Conservation (phyloP, 1,140 invertebrate species). For the Homarus americanus region DNA sequence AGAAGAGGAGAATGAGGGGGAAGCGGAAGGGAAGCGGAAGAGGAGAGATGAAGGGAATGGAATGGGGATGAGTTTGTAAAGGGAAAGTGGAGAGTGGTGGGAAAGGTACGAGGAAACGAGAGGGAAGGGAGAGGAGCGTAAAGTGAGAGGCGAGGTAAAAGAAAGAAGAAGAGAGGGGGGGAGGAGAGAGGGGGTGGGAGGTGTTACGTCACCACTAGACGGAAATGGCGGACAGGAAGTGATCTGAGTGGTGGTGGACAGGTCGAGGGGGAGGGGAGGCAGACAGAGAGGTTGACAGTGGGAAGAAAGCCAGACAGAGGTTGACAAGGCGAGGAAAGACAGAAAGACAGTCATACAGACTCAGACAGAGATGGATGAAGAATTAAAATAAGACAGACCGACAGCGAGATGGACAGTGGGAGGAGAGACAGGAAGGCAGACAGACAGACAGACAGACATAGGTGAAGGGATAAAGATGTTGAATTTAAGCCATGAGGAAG, state of each 20-base stretch:
- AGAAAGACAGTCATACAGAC: too few species aligned
- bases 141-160: neutral
- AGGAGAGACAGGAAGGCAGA: too few species aligned
- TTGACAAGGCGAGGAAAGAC: too few species aligned
- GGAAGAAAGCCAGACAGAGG: too few species aligned
- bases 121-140: conserved; percentile 33
- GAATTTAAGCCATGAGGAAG: too few species aligned
- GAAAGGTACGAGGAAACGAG: conserved; percentile 3
- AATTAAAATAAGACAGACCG: too few species aligned
- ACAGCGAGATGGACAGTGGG: too few species aligned
- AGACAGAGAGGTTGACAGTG: too few species aligned
- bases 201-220: neutral
- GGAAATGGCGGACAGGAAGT: neutral
- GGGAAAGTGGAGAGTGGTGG: neutral
- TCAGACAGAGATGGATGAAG: too few species aligned
- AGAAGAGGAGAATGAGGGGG: neutral
- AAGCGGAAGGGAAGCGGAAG: neutral
- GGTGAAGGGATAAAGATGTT: too few species aligned
- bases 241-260: neutral
- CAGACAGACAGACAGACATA: too few species aligned
- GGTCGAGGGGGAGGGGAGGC: too few species aligned
- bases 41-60: neutral
- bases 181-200: neutral
- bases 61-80: neutral
- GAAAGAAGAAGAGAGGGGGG: neutral